Conservation (phyloP, 2,113 vertebrate genomes). For the Aptenodytes forsteri region DNA sequence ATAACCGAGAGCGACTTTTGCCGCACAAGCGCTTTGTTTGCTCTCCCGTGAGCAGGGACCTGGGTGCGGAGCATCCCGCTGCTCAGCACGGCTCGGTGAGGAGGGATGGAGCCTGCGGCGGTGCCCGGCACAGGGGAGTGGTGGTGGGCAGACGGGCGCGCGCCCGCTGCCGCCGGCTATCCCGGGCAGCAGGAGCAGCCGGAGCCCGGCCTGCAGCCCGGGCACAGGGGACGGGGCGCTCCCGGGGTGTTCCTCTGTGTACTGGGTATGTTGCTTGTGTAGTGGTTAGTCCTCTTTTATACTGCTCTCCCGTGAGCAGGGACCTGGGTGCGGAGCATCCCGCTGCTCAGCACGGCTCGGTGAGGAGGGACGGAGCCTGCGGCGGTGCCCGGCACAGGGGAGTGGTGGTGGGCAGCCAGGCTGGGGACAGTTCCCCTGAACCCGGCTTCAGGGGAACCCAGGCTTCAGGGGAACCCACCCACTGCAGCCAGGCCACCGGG, state of each 20-base stretch:
- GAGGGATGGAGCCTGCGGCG: not conserved
- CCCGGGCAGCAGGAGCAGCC: not conserved
- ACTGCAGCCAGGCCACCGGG: not conserved
- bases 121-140: fast-evolving
- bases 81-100: fast-evolving
- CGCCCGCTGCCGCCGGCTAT: fast-evolving
- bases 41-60: not conserved
- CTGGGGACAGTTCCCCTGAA: not conserved
- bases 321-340: no score
- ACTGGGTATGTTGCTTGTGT: no score
- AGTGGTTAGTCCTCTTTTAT: not conserved
- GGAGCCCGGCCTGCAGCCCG: not conserved
- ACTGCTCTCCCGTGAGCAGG: not conserved
- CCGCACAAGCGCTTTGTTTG: not conserved
- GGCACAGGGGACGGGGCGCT: fast-evolving
- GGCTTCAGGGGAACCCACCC: not conserved
- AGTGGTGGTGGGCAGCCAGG: not conserved
- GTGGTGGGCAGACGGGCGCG: no score
- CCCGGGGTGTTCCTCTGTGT: not conserved
- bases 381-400: no score
- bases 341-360: no score
- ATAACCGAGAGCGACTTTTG: fast-evolving
- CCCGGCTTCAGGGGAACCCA: not conserved
- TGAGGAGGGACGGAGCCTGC: no score
- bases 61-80: fast-evolving